Base-by-base conservation (phyloP, 2,888 invertebrate species). In the Choreutis nemorana region DNA sequence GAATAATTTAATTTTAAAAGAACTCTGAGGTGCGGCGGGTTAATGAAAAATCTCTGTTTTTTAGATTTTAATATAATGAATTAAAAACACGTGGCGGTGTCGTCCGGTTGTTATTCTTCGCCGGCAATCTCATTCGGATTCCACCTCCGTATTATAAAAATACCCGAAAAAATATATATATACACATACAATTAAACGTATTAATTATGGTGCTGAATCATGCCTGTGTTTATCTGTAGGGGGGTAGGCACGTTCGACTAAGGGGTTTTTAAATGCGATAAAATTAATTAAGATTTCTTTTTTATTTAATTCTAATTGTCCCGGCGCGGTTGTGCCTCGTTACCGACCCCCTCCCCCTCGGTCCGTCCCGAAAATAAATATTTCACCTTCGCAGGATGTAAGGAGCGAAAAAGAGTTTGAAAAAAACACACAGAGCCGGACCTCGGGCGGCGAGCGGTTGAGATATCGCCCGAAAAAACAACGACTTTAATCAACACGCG, bases 31-130 rank as follows among this genome's bases (percentile, higher is more conserved):
- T n/a, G n/a, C n/a, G n/a, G n/a, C n/a, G 66, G 67, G 52, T 68
- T 77, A 77, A 77, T 77, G 75, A 75, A 75, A n/a, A n/a, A 70
- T 75, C 75, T 75, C 73, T 78, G 77, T 78, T 77, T 78, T 77
- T 54, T 70, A 72, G 75, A 75, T 77, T 78, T 77, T 54, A 70
- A 72, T 73, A 75, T 78, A 78, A 78, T 78, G 75, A 78, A 78
- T 78, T 77, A 75, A 77, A 78, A 78, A 78, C 78, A 77, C 67
- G 61, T 56, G 49, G 54, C 44, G 52, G 60, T 62, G 53, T 55
- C 54, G 51, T 57, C 44, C 47, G 18, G 35, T 39, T 73, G 73
- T 75, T 77, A 66, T 77, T 73, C 72, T 77, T 75, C 58, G 58
- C 62, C 56, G 62, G 58, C 44, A 36, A 36, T 23, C 71, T 71